These are phyloP conservation scores for Anhinga rufa DNA, from an alignment of 2,113 vertebrate species.

Conservation along the genomic window DNA sequence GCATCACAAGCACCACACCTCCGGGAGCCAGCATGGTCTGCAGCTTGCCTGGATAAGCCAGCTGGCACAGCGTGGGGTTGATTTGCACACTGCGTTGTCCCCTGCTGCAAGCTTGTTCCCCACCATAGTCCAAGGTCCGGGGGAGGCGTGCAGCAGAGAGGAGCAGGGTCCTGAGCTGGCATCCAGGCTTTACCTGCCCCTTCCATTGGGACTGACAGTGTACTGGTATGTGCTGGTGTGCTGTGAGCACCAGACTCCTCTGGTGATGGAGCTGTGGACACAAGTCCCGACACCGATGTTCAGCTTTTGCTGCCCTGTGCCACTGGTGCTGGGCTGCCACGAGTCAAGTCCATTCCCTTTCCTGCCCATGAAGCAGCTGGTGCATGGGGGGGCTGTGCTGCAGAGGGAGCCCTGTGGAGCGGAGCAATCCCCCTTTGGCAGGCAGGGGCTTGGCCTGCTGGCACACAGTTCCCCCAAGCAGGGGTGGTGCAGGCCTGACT, in stretches of 20 bases:
- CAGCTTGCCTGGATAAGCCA: neutral
- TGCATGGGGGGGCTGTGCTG: accelerated
- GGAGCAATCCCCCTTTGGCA: accelerated
- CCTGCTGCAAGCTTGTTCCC: neutral
- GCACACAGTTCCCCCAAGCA: accelerated
- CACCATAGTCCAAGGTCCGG: too few relatives aligned
- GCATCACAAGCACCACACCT: accelerated
- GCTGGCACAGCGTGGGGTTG: neutral
- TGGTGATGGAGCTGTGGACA: neutral
- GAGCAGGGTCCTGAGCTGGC: neutral
- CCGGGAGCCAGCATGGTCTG: accelerated
- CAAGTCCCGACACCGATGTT: neutral
- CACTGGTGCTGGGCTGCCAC: neutral
- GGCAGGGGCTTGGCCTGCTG: neutral
- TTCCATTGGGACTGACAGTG: neutral
- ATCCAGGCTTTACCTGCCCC: neutral
- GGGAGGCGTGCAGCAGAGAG: neutral
- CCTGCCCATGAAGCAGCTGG: neutral
- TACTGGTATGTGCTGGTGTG: accelerated
- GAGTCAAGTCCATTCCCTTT: neutral
- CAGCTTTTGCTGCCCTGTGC: neutral
- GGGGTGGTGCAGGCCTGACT: neutral
- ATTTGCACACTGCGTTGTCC: neutral
- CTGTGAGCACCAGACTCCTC: neutral
- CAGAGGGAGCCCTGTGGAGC: neutral